Evolutionary conservation across 2,888 invertebrate genomes (phyloP).

Genomic region (Mythimna impura): DNA sequence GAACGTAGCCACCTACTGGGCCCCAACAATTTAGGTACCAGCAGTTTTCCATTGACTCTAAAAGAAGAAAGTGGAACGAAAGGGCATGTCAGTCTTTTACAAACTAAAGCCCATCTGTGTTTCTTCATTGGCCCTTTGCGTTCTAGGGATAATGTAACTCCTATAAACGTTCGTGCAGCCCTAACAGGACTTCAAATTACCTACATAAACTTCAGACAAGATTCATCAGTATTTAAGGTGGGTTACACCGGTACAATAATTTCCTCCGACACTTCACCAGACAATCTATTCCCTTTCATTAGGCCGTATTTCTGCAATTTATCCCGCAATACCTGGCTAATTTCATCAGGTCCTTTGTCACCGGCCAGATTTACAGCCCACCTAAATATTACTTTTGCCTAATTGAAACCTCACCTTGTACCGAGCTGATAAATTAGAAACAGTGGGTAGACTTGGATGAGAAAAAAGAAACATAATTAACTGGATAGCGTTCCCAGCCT

Average conservation of each 20-base stretch:
- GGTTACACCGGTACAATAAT: conserved; percentile 23
- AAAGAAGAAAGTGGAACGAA: too few species aligned
- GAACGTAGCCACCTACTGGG: too few species aligned
- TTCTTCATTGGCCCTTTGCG: too few species aligned
- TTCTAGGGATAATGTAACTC: too few species aligned
- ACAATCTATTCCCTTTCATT: conserved; percentile 53
- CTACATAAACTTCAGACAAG: conserved; percentile 7
- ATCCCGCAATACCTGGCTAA: conserved; percentile 61
- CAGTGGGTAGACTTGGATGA: conserved; percentile 43
- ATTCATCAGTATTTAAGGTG: conserved; percentile 21
- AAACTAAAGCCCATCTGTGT: too few species aligned
- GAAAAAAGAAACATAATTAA: conserved; percentile 62
- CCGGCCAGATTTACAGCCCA: conserved; percentile 47
- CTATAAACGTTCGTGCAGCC: too few species aligned
- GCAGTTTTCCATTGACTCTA: too few species aligned
- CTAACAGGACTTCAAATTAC: too few species aligned
- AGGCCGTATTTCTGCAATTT: conserved; percentile 56
- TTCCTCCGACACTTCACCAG: conserved; percentile 49
- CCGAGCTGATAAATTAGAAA: conserved; percentile 56
- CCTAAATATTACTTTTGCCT: conserved; percentile 60
- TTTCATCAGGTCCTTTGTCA: conserved; percentile 63
- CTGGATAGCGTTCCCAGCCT: conserved; percentile 38
- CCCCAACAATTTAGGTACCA: too few species aligned
- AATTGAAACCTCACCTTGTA: conserved; percentile 60
- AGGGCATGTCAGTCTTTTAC: too few species aligned